Percentiles rank a stretch among this genome's conserved stretches.
These are phyloP conservation scores for Microtus ochrogaster DNA, from an alignment of 2,113 vertebrate genomes.

Conservation along the genomic window DNA sequence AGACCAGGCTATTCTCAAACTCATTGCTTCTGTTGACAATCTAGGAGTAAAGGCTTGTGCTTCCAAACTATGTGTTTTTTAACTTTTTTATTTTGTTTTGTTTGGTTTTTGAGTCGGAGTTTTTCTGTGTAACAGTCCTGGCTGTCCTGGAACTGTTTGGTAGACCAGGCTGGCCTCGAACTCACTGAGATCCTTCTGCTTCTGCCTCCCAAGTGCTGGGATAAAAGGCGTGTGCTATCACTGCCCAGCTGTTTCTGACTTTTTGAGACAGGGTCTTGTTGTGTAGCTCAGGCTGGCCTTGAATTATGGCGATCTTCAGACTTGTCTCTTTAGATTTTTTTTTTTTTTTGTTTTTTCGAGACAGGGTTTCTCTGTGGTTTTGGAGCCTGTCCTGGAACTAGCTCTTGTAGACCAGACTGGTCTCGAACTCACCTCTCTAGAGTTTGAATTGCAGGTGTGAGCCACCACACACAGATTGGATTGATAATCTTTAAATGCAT, in stretches of 20 bases:
- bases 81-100: too few species aligned
- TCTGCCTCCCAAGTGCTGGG: not conserved
- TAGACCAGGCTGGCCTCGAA: too few species aligned
- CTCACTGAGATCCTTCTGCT: too few species aligned
- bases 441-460: not conserved
- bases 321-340: not conserved
- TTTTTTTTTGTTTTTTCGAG: too few species aligned
- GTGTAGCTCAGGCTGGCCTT: not conserved
- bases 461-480: not conserved
- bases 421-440: too few species aligned
- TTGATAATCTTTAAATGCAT: slow-evolving; percentile 5
- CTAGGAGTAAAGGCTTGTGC: not conserved
- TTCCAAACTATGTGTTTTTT: too few species aligned
- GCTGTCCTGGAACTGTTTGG: too few species aligned
- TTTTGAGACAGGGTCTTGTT: not conserved
- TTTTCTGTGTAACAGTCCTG: too few species aligned
- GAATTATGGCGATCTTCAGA: not conserved
- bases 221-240: not conserved
- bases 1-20: not conserved
- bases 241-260: not conserved
- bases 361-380: too few species aligned
- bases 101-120: too few species aligned
- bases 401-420: too few species aligned
- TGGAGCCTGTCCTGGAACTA: too few species aligned
- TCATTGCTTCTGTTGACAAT: not conserved